These are phyloP conservation scores for Tetramorium parvispinum DNA, from an alignment of 1,140 invertebrate species.

Conservation along the genomic window DNA sequence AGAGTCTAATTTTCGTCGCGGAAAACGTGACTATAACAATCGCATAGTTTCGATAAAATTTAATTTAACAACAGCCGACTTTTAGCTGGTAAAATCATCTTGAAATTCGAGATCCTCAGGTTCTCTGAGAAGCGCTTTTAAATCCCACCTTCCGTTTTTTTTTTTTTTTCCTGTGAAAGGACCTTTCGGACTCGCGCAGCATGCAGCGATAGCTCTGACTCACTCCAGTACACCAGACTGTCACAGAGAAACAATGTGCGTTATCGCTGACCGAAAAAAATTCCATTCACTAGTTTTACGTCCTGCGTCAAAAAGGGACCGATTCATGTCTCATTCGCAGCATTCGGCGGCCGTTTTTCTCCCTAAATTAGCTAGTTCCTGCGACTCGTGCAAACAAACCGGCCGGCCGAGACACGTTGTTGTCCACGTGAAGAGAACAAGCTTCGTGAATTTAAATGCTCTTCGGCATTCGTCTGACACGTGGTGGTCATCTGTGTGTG, in stretches of 20 bases:
- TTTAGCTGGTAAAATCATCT: background rate
- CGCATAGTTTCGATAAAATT: background rate
- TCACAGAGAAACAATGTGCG: background rate
- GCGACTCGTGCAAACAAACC: constrained; percentile 31
- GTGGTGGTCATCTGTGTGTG: constrained; percentile 6
- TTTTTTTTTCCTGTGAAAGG: background rate
- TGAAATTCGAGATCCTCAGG: background rate
- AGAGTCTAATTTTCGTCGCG: background rate
- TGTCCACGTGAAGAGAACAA: constrained; percentile 31
- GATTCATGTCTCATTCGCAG: background rate
- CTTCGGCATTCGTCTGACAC: constrained; percentile 12
- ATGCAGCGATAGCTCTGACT: constrained; percentile 18
- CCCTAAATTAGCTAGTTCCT: constrained; percentile 28
- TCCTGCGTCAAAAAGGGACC: background rate
- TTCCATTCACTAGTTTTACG: constrained; percentile 22
- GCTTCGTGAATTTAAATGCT: constrained; percentile 56
- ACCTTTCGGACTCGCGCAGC: background rate
- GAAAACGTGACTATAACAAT: background rate
- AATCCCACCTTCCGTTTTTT: background rate
- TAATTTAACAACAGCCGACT: background rate
- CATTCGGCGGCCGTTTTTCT: constrained; percentile 8
- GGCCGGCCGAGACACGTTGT: background rate
- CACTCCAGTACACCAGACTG: background rate
- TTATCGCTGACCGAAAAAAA: constrained; percentile 31
- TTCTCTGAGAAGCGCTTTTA: background rate